phyloP scores from a whole-genome alignment of 2,797 vertebrate genomes.

The Lepilemur septentrionalis region DNA sequence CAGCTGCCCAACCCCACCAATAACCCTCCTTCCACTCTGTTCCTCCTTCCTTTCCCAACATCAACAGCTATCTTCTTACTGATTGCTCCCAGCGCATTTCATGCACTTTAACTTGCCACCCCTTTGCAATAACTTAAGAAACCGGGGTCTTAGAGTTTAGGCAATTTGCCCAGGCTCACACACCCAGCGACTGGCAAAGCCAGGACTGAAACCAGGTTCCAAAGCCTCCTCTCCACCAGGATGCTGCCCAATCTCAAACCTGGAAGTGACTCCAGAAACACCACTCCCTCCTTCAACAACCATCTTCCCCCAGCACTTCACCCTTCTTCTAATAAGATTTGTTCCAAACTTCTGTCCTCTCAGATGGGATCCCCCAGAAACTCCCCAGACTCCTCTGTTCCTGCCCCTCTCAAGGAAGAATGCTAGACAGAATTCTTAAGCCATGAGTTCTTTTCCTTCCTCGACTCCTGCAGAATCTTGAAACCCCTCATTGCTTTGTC shows the following conservation, averaged over 20 bases:
- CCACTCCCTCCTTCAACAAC: neutral
- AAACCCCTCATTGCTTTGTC: neutral
- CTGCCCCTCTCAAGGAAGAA: neutral
- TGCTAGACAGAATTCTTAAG: neutral
- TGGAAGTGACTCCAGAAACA: neutral
- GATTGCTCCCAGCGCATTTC: neutral
- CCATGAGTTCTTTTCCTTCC: neutral
- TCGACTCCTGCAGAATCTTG: neutral
- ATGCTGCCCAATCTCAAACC: neutral
- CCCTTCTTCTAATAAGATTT: neutral
- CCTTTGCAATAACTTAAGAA: slow-evolving; percentile 2
- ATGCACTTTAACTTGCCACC: neutral
- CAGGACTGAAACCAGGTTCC: neutral
- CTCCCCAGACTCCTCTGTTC: neutral
- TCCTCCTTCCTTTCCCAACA: neutral
- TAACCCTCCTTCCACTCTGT: neutral
- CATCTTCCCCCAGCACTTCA: neutral
- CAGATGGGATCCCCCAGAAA: neutral
- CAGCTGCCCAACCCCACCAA: neutral
- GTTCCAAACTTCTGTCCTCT: neutral
- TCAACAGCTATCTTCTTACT: neutral
- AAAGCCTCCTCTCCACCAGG: neutral
- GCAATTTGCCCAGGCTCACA: neutral
- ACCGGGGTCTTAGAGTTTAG: neutral
- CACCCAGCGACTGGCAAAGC: neutral